Conservation (phyloP, 2,797 vertebrate species). For the Poecile montanus region DNA sequence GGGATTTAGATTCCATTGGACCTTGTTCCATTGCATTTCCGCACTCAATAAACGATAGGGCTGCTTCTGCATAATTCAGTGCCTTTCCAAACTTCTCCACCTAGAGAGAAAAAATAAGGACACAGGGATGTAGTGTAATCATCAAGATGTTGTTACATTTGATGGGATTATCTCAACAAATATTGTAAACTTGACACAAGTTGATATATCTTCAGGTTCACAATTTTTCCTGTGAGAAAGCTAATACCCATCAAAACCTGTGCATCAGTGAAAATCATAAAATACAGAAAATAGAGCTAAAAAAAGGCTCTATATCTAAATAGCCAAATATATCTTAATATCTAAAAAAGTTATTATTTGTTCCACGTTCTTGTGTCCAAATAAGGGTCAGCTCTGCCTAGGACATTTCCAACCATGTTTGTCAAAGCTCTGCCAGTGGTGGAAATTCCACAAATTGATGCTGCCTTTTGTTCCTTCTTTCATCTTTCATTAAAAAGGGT, state of each 20-base stretch:
- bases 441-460: background rate
- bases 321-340: no score
- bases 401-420: background rate
- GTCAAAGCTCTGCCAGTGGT: background rate
- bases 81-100: slow-evolving; percentile 98
- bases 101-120: slow-evolving; percentile 75
- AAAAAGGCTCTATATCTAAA: background rate
- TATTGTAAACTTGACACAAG: background rate
- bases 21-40: slow-evolving; percentile 99
- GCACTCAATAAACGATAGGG: slow-evolving; percentile 97
- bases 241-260: background rate
- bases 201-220: background rate
- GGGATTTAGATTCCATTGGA: slow-evolving; percentile 95
- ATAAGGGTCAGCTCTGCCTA: background rate
- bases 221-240: background rate
- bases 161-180: background rate
- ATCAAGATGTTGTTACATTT: background rate
- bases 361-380: background rate
- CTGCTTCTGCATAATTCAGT: slow-evolving; percentile 95
- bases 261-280: background rate
- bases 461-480: background rate
- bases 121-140: slow-evolving; percentile 21
- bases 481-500: background rate
- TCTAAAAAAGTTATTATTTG: background rate
- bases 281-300: background rate